These are phyloP conservation scores for Hirtodrosophila alboralis DNA, from an alignment of 2,888 invertebrate species.

Conservation along the genomic window DNA sequence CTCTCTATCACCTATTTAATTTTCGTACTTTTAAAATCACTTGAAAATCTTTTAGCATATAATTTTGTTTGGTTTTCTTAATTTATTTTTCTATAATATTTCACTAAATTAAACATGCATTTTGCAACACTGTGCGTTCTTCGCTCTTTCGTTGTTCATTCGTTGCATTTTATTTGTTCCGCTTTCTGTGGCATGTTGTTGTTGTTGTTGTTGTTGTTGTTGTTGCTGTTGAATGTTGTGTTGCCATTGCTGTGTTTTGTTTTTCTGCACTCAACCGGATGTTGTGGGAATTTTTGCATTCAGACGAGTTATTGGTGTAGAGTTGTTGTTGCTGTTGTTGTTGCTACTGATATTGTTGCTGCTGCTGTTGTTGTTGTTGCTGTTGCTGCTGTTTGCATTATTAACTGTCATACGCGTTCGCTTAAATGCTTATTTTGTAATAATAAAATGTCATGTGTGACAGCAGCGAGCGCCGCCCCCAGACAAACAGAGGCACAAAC, in stretches of 20 bases:
- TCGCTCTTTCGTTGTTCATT: conserved; percentile 36
- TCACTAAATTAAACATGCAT: background rate
- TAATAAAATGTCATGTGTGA: conserved; percentile 76
- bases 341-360: conserved; percentile 20
- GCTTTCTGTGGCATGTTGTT: conserved; percentile 54
- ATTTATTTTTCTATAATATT: background rate
- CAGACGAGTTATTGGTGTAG: conserved; percentile 41
- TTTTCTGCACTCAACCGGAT: conserved; percentile 73
- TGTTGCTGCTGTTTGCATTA: conserved; percentile 65
- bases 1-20: too few relatives aligned
- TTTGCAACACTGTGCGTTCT: conserved; percentile 36
- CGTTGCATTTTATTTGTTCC: conserved; percentile 70
- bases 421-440: conserved; percentile 80
- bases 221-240: conserved; percentile 32
- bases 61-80: too few relatives aligned
- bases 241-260: conserved; percentile 37
- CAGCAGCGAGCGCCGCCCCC: conserved; percentile 54
- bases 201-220: conserved; percentile 21
- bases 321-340: conserved; percentile 30
- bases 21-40: background rate
- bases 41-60: too few relatives aligned
- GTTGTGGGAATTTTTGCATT: conserved; percentile 80
- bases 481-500: conserved; percentile 39
- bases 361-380: conserved; percentile 23
- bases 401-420: conserved; percentile 78